Conservation (phyloP, 2,113 vertebrate species). For the Vicugna pacos region DNA sequence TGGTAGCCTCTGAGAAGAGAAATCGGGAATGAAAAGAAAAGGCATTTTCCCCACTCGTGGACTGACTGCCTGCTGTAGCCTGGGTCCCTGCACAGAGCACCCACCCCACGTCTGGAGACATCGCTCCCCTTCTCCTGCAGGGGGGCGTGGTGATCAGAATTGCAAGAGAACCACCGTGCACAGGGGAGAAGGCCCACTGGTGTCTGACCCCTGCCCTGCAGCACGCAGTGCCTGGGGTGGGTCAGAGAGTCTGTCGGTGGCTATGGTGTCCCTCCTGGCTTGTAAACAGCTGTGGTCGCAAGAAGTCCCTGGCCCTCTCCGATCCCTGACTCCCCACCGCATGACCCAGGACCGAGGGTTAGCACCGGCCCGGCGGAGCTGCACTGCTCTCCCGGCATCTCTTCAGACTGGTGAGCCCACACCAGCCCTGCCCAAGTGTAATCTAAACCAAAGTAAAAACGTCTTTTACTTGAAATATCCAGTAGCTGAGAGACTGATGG, state of each 20-base stretch:
- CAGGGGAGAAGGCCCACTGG: rapidly evolving
- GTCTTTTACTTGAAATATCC: constrained; percentile 91
- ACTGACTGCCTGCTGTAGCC: rapidly evolving
- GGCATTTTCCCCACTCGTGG: background rate
- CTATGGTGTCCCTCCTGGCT: background rate
- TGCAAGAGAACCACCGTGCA: background rate
- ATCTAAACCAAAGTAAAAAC: background rate
- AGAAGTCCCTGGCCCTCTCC: background rate
- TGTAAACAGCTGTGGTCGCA: background rate
- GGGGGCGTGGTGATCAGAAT: no score
- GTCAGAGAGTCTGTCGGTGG: no score
- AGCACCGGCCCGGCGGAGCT: rapidly evolving
- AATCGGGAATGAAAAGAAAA: background rate
- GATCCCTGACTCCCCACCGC: background rate
- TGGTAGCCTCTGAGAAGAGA: constrained; percentile 87
- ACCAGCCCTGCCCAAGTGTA: background rate
- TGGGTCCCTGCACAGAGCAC: no score
- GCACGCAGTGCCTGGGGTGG: rapidly evolving
- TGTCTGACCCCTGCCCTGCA: no score
- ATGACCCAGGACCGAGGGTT: background rate
- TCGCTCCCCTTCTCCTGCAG: background rate
- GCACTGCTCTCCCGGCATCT: background rate
- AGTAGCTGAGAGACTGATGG: constrained; percentile 92
- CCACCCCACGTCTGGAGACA: background rate
- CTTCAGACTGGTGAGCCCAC: background rate